Base-by-base conservation (phyloP, 2,888 invertebrate species). In the Philereme transversata region DNA sequence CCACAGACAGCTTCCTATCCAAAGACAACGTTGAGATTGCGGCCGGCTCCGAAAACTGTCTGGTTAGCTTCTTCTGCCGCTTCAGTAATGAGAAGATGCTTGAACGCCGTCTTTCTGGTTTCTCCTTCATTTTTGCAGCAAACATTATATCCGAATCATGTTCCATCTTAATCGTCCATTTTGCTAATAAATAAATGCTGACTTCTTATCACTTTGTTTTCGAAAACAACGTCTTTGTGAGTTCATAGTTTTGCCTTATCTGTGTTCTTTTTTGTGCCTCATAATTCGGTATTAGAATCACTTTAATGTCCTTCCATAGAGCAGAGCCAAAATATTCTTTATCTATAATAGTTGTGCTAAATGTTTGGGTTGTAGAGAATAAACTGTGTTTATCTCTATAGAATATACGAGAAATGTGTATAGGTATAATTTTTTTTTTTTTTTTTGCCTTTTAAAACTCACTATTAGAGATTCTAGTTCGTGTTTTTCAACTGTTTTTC, bases 61-160 rank as follows among this genome's bases (percentile, higher is more conserved):
- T 71, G 0, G 79, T 73, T 0, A 90, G 11, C 35, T 89, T 91
- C 76, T 87, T 90, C 69, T 87, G 83, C 0, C 81, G 67, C 57
- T 81, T 84, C 0, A 92, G 58, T 0, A 90, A 67, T 0, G 84
- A 86, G 72, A 92, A 90, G 9, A 92, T 87, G 41, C 88, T 88
- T 0, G 90, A 90, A 0, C 90, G 65, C 5, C 91, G 64, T 0
- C 90, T 64, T 11, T 83, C 79, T 0, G 77, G 60, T 56, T 87
- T 88, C 11, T 83, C 78, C 54, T 84, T 83, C 74, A 80, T 74
- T 66, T 84, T 86, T 0, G 77, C 66, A 0, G 75, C 57, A 4
- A 81, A 11, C 4, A 83, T 67, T 5, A 81, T 65, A 0, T 81
- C 80, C 0, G 77, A 50, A 0, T 84, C 86, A 34, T 75, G 60